Evolutionary conservation across 1,140 invertebrate genomes (phyloP), one percentile per base, ranked within the genome.

Genomic region (Kradibia gibbosae): DNA sequence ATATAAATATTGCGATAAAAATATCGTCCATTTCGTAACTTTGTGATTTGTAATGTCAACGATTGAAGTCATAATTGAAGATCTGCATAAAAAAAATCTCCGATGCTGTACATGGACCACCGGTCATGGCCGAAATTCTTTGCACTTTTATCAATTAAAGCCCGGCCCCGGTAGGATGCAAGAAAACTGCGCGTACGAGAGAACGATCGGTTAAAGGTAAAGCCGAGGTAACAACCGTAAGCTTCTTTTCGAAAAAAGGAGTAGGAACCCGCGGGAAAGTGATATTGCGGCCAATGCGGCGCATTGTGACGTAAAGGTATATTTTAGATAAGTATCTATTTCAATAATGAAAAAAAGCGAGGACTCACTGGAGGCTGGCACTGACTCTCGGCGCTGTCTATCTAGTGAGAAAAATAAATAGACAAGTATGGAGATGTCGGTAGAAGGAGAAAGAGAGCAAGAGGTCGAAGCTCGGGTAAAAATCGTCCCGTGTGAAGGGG

Each of bases 401-500:
- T 17, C 3, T n/a, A 65, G 53, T 31, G 15, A 65, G 31, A 65
- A 28, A 34, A 28, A 65, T 3, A 28, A 28, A 65, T 8, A 57
- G 60, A 65, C 3, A 31, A 28, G 31, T 7, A 65, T 7, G 22
- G 36, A 39, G 36, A 67, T 31, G 7, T 13, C 10, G 17, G 36
- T 8, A 20, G 34, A 39, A 39, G 1, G 15, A 15, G 20, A n/a
- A 8, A 2, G 11, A 4, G 70, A 25, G 70, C 0, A 7, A 39
- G n/a, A 28, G n/a, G 11, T 31, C 22, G 71, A 48, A 5, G 13
- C n/a, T 8, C 20, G 67, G 1, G 39, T 48, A 76, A 76, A 62
- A 62, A 60, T 75, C 25, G 60, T 11, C 4, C 42, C 15, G 45
- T 34, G 71, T 80, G 71, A 80, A 80, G 78, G 78, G 67, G 42